Conservation (phyloP, 1,140 invertebrate species). For the Pygmarrhopalites habei region DNA sequence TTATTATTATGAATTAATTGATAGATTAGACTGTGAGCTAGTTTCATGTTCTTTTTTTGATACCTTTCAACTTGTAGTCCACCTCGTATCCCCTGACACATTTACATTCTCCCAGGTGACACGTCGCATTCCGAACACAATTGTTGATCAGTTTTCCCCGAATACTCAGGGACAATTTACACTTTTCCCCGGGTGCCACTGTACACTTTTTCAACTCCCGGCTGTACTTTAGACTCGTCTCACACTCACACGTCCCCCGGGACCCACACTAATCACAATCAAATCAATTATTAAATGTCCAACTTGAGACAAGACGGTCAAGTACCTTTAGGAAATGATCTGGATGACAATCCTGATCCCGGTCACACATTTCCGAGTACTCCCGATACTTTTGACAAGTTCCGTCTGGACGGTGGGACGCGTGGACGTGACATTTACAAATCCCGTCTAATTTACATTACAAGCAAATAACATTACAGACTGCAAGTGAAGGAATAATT, state of each 20-base stretch:
- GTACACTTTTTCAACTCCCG: neutral
- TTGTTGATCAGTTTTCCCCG: neutral
- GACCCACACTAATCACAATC: too few relatives aligned
- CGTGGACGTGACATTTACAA: neutral
- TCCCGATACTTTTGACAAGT: neutral
- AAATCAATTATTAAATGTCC: too few relatives aligned
- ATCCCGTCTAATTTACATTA: neutral
- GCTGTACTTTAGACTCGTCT: neutral
- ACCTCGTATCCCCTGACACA: neutral
- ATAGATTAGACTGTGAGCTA: too few relatives aligned
- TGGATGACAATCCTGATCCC: neutral
- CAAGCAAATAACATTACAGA: too few relatives aligned
- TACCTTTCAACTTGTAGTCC: neutral
- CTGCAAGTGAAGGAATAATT: too few relatives aligned
- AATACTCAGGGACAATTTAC: neutral
- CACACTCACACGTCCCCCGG: neutral
- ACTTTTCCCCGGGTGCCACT: neutral
- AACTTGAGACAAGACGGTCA: too few relatives aligned
- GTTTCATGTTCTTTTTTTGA: too few relatives aligned
- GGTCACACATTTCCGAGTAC: neutral
- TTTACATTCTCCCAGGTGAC: neutral
- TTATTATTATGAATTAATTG: too few relatives aligned
- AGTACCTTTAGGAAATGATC: conserved; percentile 1
- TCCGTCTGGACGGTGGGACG: neutral
- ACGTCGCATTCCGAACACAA: neutral